Percentiles rank a stretch among this genome's conserved stretches.
phyloP scores from a whole-genome alignment of 2,888 invertebrate species.

The Portevinia maculata region DNA sequence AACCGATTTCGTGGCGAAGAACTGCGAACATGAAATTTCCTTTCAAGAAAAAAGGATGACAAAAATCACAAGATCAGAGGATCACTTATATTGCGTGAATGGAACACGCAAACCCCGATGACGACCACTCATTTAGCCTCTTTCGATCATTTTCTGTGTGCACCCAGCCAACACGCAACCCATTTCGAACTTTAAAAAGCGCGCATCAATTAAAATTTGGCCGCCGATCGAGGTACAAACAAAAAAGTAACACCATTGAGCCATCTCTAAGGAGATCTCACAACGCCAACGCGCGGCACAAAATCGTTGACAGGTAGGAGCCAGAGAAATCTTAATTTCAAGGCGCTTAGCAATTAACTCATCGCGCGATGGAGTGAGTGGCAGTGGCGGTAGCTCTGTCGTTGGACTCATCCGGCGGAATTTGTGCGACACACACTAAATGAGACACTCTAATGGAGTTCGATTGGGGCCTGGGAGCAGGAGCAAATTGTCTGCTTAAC shows the following conservation, averaged over 20 bases:
- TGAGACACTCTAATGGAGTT: too few relatives aligned
- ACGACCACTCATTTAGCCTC: conserved; percentile 47
- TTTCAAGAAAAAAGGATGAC: too few relatives aligned
- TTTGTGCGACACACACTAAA: too few relatives aligned
- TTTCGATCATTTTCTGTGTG: conserved; percentile 31
- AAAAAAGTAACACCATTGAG: not conserved
- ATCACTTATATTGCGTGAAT: conserved; percentile 16
- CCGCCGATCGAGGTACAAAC: too few relatives aligned
- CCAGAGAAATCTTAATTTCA: conserved; percentile 42
- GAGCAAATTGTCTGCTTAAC: too few relatives aligned
- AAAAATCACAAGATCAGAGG: too few relatives aligned
- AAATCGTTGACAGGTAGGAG: conserved; percentile 17
- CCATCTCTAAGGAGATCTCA: not conserved
- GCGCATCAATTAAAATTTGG: conserved; percentile 39
- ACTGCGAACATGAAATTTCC: too few relatives aligned
- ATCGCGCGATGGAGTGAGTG: not conserved
- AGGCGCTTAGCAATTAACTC: conserved; percentile 43
- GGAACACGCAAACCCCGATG: conserved; percentile 21
- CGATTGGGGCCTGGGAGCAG: too few relatives aligned
- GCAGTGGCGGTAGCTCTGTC: not conserved
- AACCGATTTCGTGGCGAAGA: too few relatives aligned
- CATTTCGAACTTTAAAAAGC: conserved; percentile 26
- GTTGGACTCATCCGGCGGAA: not conserved
- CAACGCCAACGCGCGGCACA: conserved; percentile 15
- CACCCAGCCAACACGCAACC: conserved; percentile 22